Base-by-base conservation (phyloP, 1,140 invertebrate species). In the Diorhabda sublineata region DNA sequence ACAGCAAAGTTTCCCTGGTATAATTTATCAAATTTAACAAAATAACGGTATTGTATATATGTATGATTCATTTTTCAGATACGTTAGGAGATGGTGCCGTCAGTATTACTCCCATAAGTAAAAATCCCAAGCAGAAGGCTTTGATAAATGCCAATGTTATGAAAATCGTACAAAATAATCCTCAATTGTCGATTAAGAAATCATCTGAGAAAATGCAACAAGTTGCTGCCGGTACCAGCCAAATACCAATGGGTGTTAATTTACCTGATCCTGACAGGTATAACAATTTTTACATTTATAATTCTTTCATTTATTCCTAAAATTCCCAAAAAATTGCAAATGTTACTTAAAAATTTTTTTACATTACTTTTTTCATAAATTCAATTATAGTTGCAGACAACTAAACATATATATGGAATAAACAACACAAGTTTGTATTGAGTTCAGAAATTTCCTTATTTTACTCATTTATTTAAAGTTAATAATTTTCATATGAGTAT, bases 101-200 rank as follows among this genome's bases (percentile, higher is more conserved):
- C 64, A 79, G 76, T 45, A 79, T 80, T 44, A 80, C 78, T 0
- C 79, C 79, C 7, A 77, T 80, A 26, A 71, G 71, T 9, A 79
- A 79, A 58, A 76, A 77, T 44, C 69, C 71, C 3, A 66, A 71
- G 42, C 70, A 73, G 56, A 75, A 70, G 52, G 71, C 61, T 4
- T n/a, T 3, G 0, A 70, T 81, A 26, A 79, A 77, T 66, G 75
- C 79, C 2, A 78, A 76, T 45, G 76, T 81, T 9, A 73, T 79
- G 71, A 76, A 77, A 68, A 66, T 81, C 9, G 79, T 81, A 0
- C 74, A 80, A 61, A 79, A 78, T 61, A 81, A 81, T 70, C 80
- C 80, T 0, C 75, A 79, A 61, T 74, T 81, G 6, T 78, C 78
- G 6, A 77, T 80, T 56, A 71, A 69, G 60, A 58, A 71, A 58